Percentiles rank a stretch among this genome's conserved stretches.
phyloP scores from a whole-genome alignment of 23 tunicate genomes.

The Corella eumyota region DNA sequence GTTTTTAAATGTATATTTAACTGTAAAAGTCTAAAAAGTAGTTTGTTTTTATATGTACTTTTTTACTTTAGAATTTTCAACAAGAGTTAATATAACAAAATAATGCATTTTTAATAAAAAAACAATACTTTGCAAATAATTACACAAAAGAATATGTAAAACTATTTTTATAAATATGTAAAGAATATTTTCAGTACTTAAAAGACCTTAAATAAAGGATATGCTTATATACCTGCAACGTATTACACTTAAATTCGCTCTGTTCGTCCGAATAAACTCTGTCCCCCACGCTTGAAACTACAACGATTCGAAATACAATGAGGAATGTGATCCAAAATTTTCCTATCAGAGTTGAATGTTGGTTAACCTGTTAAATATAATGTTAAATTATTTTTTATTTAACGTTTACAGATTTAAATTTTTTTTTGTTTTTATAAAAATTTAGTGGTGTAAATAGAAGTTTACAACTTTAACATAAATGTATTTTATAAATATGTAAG shows the following conservation, averaged over 20 bases:
- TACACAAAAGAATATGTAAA: too few relatives aligned
- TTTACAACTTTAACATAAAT: background rate
- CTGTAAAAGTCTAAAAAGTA: too few relatives aligned
- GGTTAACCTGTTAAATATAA: slow-evolving; percentile 58
- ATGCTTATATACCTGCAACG: slow-evolving; percentile 56
- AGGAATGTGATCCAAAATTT: slow-evolving; percentile 99
- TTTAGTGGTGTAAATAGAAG: background rate
- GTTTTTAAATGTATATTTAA: too few relatives aligned
- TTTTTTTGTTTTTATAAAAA: background rate
- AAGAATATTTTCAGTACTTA: too few relatives aligned
- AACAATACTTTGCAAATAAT: too few relatives aligned
- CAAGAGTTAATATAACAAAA: too few relatives aligned
- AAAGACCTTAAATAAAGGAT: too few relatives aligned
- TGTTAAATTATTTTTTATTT: background rate
- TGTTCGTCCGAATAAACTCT: slow-evolving; percentile 99
- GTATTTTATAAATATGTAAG: background rate
- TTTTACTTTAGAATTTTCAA: too few relatives aligned
- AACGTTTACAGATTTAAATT: background rate
- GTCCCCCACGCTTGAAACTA: slow-evolving; percentile 90
- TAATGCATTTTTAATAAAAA: too few relatives aligned
- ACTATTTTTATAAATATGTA: too few relatives aligned
- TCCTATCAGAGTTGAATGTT: slow-evolving; percentile 97
- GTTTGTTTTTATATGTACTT: too few relatives aligned
- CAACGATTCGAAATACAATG: slow-evolving; percentile 92
- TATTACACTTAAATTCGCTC: slow-evolving; percentile 97